Percentiles rank a stretch among this genome's conserved stretches.
These are phyloP conservation scores for Oreocharis arfaki DNA, from an alignment of 2,113 vertebrate species.

Conservation along the genomic window DNA sequence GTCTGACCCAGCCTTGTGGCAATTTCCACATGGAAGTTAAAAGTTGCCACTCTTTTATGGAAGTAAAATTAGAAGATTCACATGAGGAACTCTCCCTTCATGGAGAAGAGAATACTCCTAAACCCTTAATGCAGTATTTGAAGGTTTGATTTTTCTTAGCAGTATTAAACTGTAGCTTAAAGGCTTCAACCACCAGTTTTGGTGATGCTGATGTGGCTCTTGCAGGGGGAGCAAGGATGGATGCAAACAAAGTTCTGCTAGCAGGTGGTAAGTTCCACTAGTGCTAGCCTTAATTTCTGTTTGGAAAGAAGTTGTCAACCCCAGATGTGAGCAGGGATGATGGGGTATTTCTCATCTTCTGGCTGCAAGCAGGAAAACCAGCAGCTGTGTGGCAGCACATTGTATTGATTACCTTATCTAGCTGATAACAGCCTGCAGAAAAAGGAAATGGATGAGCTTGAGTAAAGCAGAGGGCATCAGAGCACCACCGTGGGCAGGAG, in stretches of 20 bases:
- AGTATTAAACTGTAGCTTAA: background rate
- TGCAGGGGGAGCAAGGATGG: background rate
- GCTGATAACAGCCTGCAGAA: background rate
- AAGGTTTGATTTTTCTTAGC: background rate
- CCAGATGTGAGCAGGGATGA: background rate
- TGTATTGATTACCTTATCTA: background rate
- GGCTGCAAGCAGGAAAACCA: background rate
- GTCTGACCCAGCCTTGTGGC: background rate
- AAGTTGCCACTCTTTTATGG: background rate
- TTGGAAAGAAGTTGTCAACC: background rate
- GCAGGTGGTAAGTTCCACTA: background rate
- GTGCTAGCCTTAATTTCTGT: background rate
- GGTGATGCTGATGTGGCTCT: background rate
- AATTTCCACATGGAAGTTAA: background rate
- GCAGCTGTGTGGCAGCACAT: accelerated
- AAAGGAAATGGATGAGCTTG: background rate
- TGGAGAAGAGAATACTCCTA: background rate
- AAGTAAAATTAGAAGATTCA: background rate
- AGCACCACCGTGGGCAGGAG: accelerated
- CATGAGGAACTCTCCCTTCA: background rate
- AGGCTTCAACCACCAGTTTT: background rate
- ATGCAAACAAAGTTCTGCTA: background rate
- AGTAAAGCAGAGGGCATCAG: background rate
- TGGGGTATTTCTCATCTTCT: background rate
- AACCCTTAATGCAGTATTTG: background rate